phyloP scores from a whole-genome alignment of 2,888 invertebrate genomes.

The Oscheius myriophilus region DNA sequence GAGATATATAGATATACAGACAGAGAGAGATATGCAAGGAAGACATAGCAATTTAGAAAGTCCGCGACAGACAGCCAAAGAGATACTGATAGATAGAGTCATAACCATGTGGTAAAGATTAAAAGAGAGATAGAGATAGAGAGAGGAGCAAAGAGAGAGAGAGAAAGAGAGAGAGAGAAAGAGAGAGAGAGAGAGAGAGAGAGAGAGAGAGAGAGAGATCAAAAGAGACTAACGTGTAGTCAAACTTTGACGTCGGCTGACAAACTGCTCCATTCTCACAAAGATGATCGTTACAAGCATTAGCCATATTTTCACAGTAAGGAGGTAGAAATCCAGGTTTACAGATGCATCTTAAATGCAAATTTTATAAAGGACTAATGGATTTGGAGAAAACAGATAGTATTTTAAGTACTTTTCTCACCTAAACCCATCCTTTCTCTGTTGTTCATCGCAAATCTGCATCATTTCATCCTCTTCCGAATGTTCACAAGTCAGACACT shows the following conservation, averaged over 20 bases:
- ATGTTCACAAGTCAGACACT: constrained; percentile 30
- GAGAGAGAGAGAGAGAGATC: not conserved
- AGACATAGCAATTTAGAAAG: too few relatives aligned
- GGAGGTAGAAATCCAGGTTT: constrained; percentile 28
- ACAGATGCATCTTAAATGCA: constrained; percentile 41
- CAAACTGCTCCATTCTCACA: constrained; percentile 28
- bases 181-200: not conserved
- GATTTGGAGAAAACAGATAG: too few relatives aligned
- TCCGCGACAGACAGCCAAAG: too few relatives aligned
- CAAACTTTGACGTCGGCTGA: constrained; percentile 15
- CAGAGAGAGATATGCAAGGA: too few relatives aligned
- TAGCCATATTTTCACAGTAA: constrained; percentile 21
- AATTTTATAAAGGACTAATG: too few relatives aligned
- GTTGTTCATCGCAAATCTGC: constrained; percentile 22
- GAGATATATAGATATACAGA: too few relatives aligned
- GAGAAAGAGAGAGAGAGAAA: not conserved
- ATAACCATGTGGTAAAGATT: too few relatives aligned
- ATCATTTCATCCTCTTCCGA: constrained; percentile 22
- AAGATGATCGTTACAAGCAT: constrained; percentile 22
- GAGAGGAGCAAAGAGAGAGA: not conserved
- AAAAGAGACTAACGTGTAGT: constrained; percentile 27
- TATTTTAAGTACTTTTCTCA: not conserved
- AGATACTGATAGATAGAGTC: too few relatives aligned
- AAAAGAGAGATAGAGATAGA: not conserved
- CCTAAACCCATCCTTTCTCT: constrained; percentile 28